Base-by-base conservation (phyloP, 2,888 invertebrate species). In the Clanis bilineata region DNA sequence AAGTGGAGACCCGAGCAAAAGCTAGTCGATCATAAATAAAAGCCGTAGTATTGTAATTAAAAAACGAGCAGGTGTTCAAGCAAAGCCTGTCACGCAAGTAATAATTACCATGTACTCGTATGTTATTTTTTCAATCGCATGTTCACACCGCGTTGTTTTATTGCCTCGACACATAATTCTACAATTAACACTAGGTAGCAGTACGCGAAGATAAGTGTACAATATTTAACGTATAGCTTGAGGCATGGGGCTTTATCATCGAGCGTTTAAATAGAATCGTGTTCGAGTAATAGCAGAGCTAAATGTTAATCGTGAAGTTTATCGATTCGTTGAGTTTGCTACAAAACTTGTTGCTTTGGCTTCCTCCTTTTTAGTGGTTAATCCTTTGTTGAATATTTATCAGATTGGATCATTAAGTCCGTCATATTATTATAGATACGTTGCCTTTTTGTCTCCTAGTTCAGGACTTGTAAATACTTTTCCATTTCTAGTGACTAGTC, bases 231-330 rank as follows among this genome's bases (percentile, higher is more conserved):
- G 60, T 62, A 54, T 39, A 54, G 32, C 56, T 66, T 54, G 41
- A 36, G 57, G 59, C 59, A 23, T 56, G 23, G 21, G 58, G 61
- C 61, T 69, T 65, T 63, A 71, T 59, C 63, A 64, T 67, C 63
- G 62, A 44, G 44, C 61, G 59, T 44, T 65, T 61, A 67, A 74
- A 75, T 72, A 64, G 70, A 72, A 72, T 75, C 74, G 72, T 75
- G 74, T 61, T 65, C 61, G 45, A 61, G 61, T 66, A 66, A 66
- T 73, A 65, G 59, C 28, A 58, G 28, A 41, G 62, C n/a, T 65
- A 64, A 64, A 63, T 64, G 54, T 64, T 61, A 59, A 58, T 70
- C 69, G 64, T 69, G 67, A 66, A 68, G 59, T 59, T 61, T 39
- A 56, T 28, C 44, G 51, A 64, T 64, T n/a, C 63, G 57, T 64